Conservation (phyloP, 2,797 vertebrate genomes). For the Myiothlypis chrysogaster region DNA sequence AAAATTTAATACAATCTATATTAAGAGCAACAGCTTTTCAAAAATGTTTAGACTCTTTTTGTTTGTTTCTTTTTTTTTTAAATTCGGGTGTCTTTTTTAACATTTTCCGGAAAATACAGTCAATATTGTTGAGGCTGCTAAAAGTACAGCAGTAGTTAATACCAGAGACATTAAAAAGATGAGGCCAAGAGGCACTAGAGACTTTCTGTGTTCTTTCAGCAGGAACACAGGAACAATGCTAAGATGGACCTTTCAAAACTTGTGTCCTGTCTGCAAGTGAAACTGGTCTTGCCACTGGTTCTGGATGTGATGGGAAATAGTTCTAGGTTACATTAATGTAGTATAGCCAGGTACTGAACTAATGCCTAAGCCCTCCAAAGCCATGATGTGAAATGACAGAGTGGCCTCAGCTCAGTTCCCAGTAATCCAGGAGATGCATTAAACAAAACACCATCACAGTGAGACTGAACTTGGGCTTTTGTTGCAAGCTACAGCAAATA, state of each 20-base stretch:
- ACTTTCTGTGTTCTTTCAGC: neutral
- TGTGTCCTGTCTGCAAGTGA: neutral
- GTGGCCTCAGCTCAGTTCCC: neutral
- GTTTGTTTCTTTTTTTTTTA: neutral
- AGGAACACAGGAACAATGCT: neutral
- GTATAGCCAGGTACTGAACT: neutral
- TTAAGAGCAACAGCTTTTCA: slow-evolving; percentile 26
- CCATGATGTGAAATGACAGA: neutral
- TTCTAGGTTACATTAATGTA: neutral
- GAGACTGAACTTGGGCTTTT: neutral
- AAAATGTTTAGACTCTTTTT: slow-evolving; percentile 5
- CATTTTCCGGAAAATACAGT: neutral
- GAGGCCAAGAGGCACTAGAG: neutral
- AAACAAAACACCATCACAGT: neutral
- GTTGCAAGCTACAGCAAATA: neutral
- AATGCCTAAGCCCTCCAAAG: neutral
- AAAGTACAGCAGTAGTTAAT: slow-evolving; percentile 1
- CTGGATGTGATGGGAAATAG: neutral
- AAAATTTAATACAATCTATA: slow-evolving; percentile 20
- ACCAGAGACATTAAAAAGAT: neutral
- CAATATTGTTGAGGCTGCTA: neutral
- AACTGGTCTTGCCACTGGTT: neutral
- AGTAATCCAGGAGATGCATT: neutral
- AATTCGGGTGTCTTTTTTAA: neutral
- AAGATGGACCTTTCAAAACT: neutral